These are phyloP conservation scores for Palaemon carinicauda DNA, from an alignment of 1,140 invertebrate species.

Conservation along the genomic window DNA sequence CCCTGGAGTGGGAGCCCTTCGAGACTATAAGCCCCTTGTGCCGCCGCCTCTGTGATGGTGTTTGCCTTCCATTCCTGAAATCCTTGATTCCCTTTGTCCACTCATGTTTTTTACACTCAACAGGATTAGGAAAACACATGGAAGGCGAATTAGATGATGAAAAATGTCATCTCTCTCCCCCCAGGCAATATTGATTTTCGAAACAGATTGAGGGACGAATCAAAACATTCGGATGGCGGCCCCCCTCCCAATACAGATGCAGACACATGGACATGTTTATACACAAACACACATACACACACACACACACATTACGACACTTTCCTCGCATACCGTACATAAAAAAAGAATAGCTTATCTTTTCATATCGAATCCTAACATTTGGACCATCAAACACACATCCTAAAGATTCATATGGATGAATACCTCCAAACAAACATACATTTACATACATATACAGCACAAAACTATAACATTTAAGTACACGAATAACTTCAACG, in stretches of 20 bases:
- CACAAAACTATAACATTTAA: too few relatives aligned
- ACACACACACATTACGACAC: too few relatives aligned
- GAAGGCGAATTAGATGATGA: conserved; percentile 38
- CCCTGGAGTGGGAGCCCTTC: neutral
- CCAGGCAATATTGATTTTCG: conserved; percentile 3
- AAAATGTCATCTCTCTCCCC: neutral
- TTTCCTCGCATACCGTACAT: too few relatives aligned
- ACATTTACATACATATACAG: too few relatives aligned
- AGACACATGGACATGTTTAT: too few relatives aligned
- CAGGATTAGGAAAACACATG: conserved; percentile 36
- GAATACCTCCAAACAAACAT: too few relatives aligned
- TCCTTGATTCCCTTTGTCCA: conserved; percentile 35
- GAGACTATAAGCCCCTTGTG: neutral
- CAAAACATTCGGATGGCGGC: conserved; percentile 14
- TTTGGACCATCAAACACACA: too few relatives aligned
- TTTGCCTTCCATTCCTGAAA: conserved; percentile 39
- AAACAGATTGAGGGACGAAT: conserved; percentile 13
- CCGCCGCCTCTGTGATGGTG: neutral
- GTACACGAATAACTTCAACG: too few relatives aligned
- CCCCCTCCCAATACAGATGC: neutral
- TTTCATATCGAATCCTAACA: too few relatives aligned
- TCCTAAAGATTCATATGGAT: too few relatives aligned
- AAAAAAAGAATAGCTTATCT: too few relatives aligned
- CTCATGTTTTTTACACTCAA: conserved; percentile 28
- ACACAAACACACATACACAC: too few relatives aligned